These are phyloP conservation scores for Malaclemys terrapin DNA, from an alignment of 2,113 vertebrate genomes.

Conservation along the genomic window DNA sequence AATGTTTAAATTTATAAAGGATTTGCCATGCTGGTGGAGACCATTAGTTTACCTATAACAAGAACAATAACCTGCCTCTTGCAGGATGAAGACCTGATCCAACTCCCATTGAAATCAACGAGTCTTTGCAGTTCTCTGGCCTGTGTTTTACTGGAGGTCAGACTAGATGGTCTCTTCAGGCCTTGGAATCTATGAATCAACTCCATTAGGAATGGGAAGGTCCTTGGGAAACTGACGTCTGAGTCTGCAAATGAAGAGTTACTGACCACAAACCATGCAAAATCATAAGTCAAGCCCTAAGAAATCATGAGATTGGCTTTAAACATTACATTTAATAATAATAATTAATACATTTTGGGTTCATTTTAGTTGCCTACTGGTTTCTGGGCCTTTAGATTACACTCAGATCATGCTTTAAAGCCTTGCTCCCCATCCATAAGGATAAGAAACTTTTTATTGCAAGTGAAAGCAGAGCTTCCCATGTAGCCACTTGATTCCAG, in stretches of 20 bases:
- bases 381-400: not conserved
- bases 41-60: slow-evolving; percentile 30
- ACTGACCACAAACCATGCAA: not conserved
- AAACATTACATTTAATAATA: not conserved
- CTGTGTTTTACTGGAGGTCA: not conserved
- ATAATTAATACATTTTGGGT: not conserved
- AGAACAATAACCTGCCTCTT: not conserved
- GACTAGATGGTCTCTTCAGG: not conserved
- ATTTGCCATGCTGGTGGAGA: not conserved
- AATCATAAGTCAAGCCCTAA: not conserved
- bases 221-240: not conserved
- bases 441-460: not conserved
- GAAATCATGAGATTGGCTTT: not conserved
- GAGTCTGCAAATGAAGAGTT: not conserved
- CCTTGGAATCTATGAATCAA: not conserved
- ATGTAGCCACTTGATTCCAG: not conserved
- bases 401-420: not conserved
- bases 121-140: not conserved
- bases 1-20: slow-evolving; percentile 67
- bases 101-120: not conserved
- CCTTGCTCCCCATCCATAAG: not conserved
- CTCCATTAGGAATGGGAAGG: not conserved
- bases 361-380: not conserved
- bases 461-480: not conserved
- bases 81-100: not conserved